Base-by-base conservation (phyloP, 2,797 vertebrate genomes). In the Chromis chromis region DNA sequence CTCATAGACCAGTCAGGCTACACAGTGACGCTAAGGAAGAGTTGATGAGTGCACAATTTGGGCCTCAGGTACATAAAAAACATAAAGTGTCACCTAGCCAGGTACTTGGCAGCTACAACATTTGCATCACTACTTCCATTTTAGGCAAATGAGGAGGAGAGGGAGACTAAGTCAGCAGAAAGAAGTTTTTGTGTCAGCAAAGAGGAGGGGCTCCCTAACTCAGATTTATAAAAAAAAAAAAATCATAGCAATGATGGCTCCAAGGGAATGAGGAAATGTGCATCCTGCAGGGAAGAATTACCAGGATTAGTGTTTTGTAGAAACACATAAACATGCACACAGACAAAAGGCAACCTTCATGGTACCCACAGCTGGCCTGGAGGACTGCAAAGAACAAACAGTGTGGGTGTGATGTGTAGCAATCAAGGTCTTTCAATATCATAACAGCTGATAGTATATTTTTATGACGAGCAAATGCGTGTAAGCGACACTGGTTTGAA, bases 41-140 rank as follows among this genome's bases (percentile, higher is more conserved):
- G 40, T 46, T 75, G 59, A 70, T 50, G 53, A 75, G 65, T 6
- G 40, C 42, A 50, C 2, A 2, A 56, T 60, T 67, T 60, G 10
- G 57, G 25, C 62, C 62, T 74, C 24, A 14, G 63, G 70, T 53
- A 70, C 21, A 59, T 52, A 65, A 58, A 83, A 75, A 46, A 31
- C 48, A 71, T 28, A 1, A 68, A 65, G 71, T 76, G 49, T 76
- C 61, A 79, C 54, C 39, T 31, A 66, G 40, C 46, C 54, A 60
- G 56, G 31, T 66, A 42, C 44, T 55, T 42, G 21, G 79, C 68
- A 70, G 75, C 42, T 52, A 61, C 40, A 74, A 16, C 54, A 75
- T 78, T 53, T 79, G 81, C 81, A 84, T 88, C 69, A 40, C 53
- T 66, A 56, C 58, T 70, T 81, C 44, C 17, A 68, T 66, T 56